phyloP scores from a whole-genome alignment of 2,888 invertebrate genomes.

The Amphiduros pacificus region DNA sequence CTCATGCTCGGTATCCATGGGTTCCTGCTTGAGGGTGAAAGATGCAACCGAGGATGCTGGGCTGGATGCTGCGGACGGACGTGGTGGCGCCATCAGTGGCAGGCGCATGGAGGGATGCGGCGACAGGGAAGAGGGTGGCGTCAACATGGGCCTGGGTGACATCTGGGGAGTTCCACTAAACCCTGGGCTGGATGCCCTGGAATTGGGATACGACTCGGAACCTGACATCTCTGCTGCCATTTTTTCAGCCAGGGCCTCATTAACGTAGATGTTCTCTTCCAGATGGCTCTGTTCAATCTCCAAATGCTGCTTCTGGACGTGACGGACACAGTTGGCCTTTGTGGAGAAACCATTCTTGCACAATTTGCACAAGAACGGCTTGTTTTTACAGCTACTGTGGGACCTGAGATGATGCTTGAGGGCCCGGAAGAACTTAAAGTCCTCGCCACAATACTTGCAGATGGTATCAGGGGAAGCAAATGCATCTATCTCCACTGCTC shows the following conservation, averaged over 20 bases:
- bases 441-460: constrained; percentile 60
- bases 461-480: constrained; percentile 56
- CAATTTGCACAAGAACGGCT: constrained; percentile 56
- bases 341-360: constrained; percentile 59
- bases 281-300: constrained; percentile 31
- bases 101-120: background rate
- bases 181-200: background rate
- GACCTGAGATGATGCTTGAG: constrained; percentile 59
- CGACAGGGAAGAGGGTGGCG: background rate
- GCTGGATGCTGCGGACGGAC: background rate
- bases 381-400: constrained; percentile 54
- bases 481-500: constrained; percentile 30
- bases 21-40: constrained; percentile 2
- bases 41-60: too few species aligned
- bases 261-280: constrained; percentile 43
- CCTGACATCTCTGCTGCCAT: constrained; percentile 4
- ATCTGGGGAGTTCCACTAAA: background rate
- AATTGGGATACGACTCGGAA: background rate
- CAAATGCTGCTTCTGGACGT: constrained; percentile 57
- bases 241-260: constrained; percentile 26
- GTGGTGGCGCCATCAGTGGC: background rate
- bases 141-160: background rate
- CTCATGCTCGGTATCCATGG: constrained; percentile 20
- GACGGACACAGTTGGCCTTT: constrained; percentile 58
- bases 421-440: constrained; percentile 59